Conservation (phyloP, 2,113 vertebrate genomes). For the Syrrhaptes paradoxus region DNA sequence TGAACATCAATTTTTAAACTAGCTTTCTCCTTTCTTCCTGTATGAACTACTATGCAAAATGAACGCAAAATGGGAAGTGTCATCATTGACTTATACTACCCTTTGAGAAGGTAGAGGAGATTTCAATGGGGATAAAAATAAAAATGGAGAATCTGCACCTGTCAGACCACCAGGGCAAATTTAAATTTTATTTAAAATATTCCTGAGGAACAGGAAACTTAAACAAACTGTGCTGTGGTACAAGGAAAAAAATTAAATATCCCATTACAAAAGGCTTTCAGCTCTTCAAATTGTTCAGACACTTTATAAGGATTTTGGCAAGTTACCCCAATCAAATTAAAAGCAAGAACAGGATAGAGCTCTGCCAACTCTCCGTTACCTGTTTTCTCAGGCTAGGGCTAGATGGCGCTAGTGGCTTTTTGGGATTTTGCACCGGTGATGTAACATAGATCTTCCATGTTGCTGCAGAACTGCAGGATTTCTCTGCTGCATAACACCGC, state of each 20-base stretch:
- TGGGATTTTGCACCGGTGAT: conserved; percentile 57
- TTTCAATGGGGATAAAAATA: background rate
- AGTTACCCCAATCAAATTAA: background rate
- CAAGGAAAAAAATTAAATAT: background rate
- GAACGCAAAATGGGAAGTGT: background rate
- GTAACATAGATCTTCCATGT: conserved; percentile 89
- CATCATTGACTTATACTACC: background rate
- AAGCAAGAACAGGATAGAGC: background rate
- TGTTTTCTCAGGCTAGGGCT: conserved; percentile 79
- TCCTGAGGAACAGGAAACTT: background rate
- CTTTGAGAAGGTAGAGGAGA: background rate
- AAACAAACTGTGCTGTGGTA: background rate
- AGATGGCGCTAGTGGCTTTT: conserved; percentile 67
- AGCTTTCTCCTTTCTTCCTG: background rate
- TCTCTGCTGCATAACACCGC: conserved; percentile 89
- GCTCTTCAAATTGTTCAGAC: background rate
- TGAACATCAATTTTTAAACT: background rate
- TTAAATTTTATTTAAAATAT: background rate
- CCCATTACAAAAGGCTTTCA: background rate
- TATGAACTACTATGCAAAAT: background rate
- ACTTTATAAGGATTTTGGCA: background rate
- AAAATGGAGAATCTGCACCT: background rate
- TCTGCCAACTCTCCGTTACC: conserved; percentile 60
- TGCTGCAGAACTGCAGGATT: conserved; percentile 77
- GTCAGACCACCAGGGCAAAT: background rate